Base-by-base conservation (phyloP, 1,140 invertebrate species). In the Drosophila mayri region DNA sequence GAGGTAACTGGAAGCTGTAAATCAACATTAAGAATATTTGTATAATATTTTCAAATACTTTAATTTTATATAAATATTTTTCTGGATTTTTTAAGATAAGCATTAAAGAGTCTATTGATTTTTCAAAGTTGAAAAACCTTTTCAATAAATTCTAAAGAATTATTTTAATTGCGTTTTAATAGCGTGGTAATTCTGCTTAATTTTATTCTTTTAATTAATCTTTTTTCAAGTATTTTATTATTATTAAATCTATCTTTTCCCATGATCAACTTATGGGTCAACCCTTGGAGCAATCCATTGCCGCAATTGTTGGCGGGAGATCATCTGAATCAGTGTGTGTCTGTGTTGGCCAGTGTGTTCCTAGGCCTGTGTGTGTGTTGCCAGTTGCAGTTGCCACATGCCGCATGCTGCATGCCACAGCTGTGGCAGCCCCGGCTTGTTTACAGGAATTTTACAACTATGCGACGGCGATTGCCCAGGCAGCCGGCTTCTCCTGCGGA, bases 391-490 rank as follows among this genome's bases (percentile, higher is more conserved):
- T 63, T 50, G 59, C 62, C 76, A 66, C 76, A 84, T 75, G 75
- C 81, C 70, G 63, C 74, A 78, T 81, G 78, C 73, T 66, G 60
- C 66, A 75, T 70, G 74, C 74, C 76, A 81, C 82, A 87, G 83
- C 83, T 86, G 83, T 75, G 74, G 78, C 76, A 79, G 68, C 62
- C 68, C 61, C 68, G 55, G 62, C 79, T 75, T 80, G 77, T 80
- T 80, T 80, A 67, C 78, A 86, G 78, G 82, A 86, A 86, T 86
- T 85, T 81, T 70, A 86, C 74, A 86, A 86, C 61, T 86, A 86
- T 86, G 82, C 82, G n/a, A 62, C 61, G 14, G 22, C 57, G 57
- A 67, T 40, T 62, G 64, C 32, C 64, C 58, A 46, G 61, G 44
- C 65, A 71, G 66, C 68, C 66, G 73, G 43, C 74, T 65, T 54